Percentiles rank a stretch among this genome's conserved stretches.
Conservation (phyloP, 2,113 vertebrate genomes). For the Tachuris rubrigastra region DNA sequence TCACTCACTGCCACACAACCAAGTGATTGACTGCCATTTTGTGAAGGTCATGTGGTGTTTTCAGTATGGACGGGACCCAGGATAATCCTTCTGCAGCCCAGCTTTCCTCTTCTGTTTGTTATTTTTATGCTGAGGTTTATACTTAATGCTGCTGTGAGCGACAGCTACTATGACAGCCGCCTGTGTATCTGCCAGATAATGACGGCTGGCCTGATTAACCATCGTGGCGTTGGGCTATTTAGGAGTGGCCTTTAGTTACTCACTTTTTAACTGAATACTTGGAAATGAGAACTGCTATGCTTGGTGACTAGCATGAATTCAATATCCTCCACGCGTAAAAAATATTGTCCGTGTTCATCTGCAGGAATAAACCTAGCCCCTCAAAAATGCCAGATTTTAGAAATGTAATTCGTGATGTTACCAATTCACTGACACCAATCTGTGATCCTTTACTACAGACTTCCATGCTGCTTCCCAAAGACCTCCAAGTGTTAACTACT, state of each 20-base stretch:
- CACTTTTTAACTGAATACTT: background rate
- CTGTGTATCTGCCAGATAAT: background rate
- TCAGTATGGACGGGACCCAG: background rate
- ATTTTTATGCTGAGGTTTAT: background rate
- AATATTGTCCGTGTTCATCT: background rate
- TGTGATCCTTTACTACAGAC: background rate
- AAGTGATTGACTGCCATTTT: background rate
- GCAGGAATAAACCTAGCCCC: background rate
- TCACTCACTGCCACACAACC: accelerated
- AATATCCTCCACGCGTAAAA: accelerated
- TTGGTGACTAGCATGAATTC: background rate
- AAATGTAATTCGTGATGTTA: background rate
- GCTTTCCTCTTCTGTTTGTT: constrained; percentile 19
- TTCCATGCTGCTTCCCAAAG: background rate
- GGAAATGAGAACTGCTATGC: background rate
- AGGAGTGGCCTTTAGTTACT: background rate
- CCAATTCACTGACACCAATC: background rate
- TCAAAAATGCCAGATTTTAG: background rate
- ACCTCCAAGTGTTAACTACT: background rate
- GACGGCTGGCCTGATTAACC: background rate
- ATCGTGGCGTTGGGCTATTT: accelerated
- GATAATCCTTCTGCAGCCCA: constrained; percentile 1
- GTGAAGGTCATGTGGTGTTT: background rate
- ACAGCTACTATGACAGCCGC: background rate
- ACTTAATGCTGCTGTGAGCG: background rate